Base-by-base conservation (phyloP, 2,888 invertebrate genomes). In the Watsonalla cultraria region DNA sequence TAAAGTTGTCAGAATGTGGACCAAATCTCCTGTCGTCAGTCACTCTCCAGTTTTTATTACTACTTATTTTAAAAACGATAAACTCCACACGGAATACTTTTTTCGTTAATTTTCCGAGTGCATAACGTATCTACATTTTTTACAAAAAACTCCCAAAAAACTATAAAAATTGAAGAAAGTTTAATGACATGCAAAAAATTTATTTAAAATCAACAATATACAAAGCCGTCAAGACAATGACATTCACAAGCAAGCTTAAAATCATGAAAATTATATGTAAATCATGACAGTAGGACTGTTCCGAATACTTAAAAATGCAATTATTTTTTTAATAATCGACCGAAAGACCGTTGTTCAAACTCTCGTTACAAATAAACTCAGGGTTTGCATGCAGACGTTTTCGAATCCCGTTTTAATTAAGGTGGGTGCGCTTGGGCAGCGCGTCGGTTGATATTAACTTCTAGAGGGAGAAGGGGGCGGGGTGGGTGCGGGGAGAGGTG, bases 361-460 rank as follows among this genome's bases (percentile, higher is more conserved):
- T 68, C 63, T 59, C 65, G 64, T 73, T 70, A 67, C 72, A 74
- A 76, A 72, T 71, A 72, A 72, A 68, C 65, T 66, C 55, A 53
- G 59, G 54, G 55, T 59, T 59, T 57, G 58, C 60, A 59, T 56
- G 66, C 70, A 64, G 64, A 68, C 67, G 69, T 70, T 73, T 68
- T 68, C 63, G 76, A 72, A 78, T 84, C 83, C 82, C 80, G 84
- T 84, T 86, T 86, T 85, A 86, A 86, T 86, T 86, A 85, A 83
- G 59, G 61, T 57, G 59, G 61, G 58, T 64, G 74, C 72, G 73
- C 78, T 63, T 62, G 72, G 74, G 74, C 75, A 61, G 63, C 71
- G 74, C 80, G 83, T 84, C 84, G 75, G 70, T 74, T 74, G 68
- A 78, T 74, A 82, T 84, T 82, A 83, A 72, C 69, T 74, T 81